phyloP scores from a whole-genome alignment of 2,797 vertebrate species.

The Galago senegalensis region DNA sequence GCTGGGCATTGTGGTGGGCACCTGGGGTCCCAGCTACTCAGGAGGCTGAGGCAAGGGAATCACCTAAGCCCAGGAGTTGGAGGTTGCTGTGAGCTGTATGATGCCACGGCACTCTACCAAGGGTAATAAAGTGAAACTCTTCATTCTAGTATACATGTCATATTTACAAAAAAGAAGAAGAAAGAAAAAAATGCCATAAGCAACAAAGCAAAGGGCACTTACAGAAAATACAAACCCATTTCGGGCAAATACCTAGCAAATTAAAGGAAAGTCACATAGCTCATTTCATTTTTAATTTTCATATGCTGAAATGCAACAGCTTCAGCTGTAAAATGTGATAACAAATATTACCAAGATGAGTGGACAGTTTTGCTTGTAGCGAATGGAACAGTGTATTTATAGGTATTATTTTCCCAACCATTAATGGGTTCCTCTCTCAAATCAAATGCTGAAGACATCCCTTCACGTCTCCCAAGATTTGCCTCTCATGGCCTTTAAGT shows the following conservation, averaged over 20 bases:
- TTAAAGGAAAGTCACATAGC: conserved; percentile 31
- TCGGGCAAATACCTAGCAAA: conserved; percentile 32
- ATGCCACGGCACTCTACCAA: no score
- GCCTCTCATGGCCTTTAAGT: background rate
- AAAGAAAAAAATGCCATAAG: background rate
- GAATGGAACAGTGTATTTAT: background rate
- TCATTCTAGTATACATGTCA: background rate
- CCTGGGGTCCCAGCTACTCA: no score
- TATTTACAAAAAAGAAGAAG: background rate
- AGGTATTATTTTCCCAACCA: conserved; percentile 11
- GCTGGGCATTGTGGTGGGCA: no score
- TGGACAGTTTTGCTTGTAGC: background rate
- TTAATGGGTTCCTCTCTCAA: conserved; percentile 17
- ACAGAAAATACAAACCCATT: conserved; percentile 33
- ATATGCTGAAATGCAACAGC: background rate
- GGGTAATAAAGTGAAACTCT: no score
- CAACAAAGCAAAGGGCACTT: background rate
- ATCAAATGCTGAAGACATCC: conserved; percentile 16
- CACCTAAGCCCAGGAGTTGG: no score
- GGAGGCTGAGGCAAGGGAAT: no score
- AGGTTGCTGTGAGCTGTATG: no score
- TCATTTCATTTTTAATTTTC: conserved; percentile 37
- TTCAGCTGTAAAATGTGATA: background rate
- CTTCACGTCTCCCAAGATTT: conserved; percentile 1
- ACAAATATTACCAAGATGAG: conserved; percentile 34